These are phyloP conservation scores for Rhynchopsitta pachyrhyncha DNA, from an alignment of 2,113 vertebrate genomes.

Conservation along the genomic window DNA sequence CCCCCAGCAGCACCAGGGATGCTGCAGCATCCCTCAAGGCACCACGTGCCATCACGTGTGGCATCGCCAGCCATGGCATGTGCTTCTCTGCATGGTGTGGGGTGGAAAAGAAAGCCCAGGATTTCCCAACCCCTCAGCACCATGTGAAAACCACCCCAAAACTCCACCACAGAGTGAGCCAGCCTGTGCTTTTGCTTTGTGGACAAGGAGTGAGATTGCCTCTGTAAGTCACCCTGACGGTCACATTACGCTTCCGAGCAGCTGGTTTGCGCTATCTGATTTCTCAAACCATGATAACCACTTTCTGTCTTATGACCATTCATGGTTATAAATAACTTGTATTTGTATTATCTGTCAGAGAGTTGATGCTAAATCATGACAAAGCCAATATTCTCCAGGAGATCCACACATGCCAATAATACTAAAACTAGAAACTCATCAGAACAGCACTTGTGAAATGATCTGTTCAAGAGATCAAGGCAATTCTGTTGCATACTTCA, in stretches of 20 bases:
- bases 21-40: not conserved
- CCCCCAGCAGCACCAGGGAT: not conserved
- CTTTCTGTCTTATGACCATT: constrained; percentile 8
- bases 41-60: not conserved
- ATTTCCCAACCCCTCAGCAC: constrained; percentile 20
- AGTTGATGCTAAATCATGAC: not conserved
- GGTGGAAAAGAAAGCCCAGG: not conserved
- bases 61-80: rapidly evolving
- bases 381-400: not conserved
- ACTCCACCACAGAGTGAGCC: rapidly evolving
- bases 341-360: not conserved
- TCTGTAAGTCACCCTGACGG: not conserved
- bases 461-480: not conserved
- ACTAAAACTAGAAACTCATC: not conserved
- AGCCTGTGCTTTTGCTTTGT: not conserved
- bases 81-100: rapidly evolving
- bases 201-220: not conserved
- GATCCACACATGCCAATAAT: not conserved
- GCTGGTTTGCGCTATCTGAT: not conserved
- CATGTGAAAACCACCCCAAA: not conserved
- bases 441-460: constrained; percentile 10
- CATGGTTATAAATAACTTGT: not conserved
- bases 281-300: not conserved
- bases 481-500: not conserved
- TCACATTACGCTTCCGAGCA: not conserved